phyloP scores from a whole-genome alignment of 2,113 vertebrate genomes.

The Microcebus tavaratra region DNA sequence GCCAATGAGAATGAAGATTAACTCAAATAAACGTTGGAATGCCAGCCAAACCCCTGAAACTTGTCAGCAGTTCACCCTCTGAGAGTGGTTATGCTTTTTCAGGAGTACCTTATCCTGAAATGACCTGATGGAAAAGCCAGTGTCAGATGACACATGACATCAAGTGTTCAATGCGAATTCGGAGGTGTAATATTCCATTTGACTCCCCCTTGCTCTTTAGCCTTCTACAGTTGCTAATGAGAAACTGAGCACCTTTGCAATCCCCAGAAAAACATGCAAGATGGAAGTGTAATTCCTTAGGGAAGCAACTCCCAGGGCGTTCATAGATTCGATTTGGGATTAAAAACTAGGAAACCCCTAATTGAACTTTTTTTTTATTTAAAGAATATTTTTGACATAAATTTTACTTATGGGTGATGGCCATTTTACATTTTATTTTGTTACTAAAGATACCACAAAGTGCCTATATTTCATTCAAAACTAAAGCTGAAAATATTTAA shows the following conservation, averaged over 20 bases:
- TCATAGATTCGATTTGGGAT: slow-evolving; percentile 45
- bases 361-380: slow-evolving; percentile 54
- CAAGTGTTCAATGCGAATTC: slow-evolving; percentile 15
- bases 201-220: neutral
- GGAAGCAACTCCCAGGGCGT: slow-evolving; percentile 61
- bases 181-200: neutral
- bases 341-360: slow-evolving; percentile 63
- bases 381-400: neutral
- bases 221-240: neutral
- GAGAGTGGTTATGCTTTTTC: slow-evolving; percentile 56
- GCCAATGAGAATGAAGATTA: slow-evolving; percentile 61
- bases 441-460: neutral
- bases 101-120: slow-evolving; percentile 78
- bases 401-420: neutral
- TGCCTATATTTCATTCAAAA: slow-evolving; percentile 13
- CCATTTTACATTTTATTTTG: neutral
- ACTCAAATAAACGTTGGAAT: slow-evolving; percentile 67
- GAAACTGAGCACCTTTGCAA: slow-evolving; percentile 49
- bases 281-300: slow-evolving; percentile 67
- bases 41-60: slow-evolving; percentile 63
- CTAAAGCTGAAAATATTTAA: slow-evolving; percentile 38
- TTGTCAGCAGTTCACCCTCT: slow-evolving; percentile 57
- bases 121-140: slow-evolving; percentile 73
- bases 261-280: slow-evolving; percentile 51
- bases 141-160: slow-evolving; percentile 51